These are phyloP conservation scores for Butorides virescens DNA, from an alignment of 2,113 vertebrate genomes.

Conservation along the genomic window DNA sequence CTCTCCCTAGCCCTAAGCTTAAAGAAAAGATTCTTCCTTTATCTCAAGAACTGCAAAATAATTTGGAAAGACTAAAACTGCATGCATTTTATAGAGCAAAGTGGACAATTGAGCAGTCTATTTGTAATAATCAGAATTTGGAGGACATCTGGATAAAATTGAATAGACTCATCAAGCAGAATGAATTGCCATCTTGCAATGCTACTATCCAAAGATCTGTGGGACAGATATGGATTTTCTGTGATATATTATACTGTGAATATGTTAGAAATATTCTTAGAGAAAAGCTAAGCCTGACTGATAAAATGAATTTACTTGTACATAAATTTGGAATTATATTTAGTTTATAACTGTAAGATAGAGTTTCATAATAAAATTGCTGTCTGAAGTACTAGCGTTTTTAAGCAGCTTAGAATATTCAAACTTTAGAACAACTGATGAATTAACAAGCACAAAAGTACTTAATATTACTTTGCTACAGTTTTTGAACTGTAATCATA, in stretches of 20 bases:
- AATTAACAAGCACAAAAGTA: neutral
- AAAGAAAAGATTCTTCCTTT: constrained; percentile 65
- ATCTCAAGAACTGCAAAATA: constrained; percentile 75
- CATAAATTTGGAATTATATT: constrained; percentile 81
- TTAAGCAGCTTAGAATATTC: neutral
- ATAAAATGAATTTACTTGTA: constrained; percentile 81
- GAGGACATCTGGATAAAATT: constrained; percentile 86
- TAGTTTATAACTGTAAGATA: constrained; percentile 66
- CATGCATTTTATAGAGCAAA: constrained; percentile 84
- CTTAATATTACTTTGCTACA: neutral
- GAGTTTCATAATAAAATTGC: neutral
- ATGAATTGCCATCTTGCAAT: constrained; percentile 86
- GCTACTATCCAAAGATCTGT: constrained; percentile 86
- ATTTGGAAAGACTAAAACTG: constrained; percentile 76
- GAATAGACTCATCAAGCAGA: constrained; percentile 69
- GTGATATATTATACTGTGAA: constrained; percentile 87
- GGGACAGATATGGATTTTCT: constrained; percentile 92
- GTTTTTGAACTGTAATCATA: neutral
- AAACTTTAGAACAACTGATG: neutral
- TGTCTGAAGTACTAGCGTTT: neutral
- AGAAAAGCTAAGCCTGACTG: constrained; percentile 79
- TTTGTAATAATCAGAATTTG: constrained; percentile 75
- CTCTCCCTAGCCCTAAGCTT: constrained; percentile 33
- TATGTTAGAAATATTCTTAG: constrained; percentile 83
- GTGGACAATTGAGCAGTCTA: constrained; percentile 81